Base-by-base conservation (phyloP, 2,888 invertebrate genomes). In the Cecidostiba fungosa region DNA sequence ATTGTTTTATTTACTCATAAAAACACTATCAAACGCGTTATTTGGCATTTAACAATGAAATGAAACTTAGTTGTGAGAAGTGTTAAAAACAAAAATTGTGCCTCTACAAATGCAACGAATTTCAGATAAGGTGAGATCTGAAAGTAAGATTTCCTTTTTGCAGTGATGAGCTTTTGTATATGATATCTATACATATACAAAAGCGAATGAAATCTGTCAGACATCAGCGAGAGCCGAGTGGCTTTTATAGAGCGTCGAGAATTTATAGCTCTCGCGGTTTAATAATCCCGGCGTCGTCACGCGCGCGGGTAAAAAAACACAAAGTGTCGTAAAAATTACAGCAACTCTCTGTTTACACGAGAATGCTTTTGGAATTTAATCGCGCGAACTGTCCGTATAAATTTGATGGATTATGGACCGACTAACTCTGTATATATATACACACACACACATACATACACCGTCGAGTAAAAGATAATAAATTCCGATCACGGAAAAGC, bases 381-480 rank as follows among this genome's bases (percentile, higher is more conserved):
- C 29, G 23, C 32, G 36, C 23, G 19, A 72, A 77, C 62, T 66
- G 62, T 82, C 47, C 36, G 54, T 54, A 85, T 82, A 62, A 73
- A 85, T 85, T 86, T 84, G 74, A 85, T 76, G 86, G 82, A 83
- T 82, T n/a, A 54, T 19, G n/a, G 82, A 73, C 36, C 74, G 19
- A 36, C 4, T 23, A n/a, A 26, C 76, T 82, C 23, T 50, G 59
- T 43, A 19, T 26, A n/a, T 43, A 19, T 26, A 81, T 36, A 74
- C 32, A 77, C 19, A 74, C 32, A 77, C 19, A 47, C n/a, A 50
- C 47, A 54, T 10, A 14, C 72, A 85, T 62, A 83, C 74, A 26
- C 8, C 19, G n/a, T 72, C 85, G 84, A 74, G 54, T 47, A 47
- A n/a, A n/a, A n/a, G 50, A 86, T 84, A 86, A 87, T 76, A 74